phyloP scores from a whole-genome alignment of 2,797 vertebrate genomes.

The Scolopax rusticola region DNA sequence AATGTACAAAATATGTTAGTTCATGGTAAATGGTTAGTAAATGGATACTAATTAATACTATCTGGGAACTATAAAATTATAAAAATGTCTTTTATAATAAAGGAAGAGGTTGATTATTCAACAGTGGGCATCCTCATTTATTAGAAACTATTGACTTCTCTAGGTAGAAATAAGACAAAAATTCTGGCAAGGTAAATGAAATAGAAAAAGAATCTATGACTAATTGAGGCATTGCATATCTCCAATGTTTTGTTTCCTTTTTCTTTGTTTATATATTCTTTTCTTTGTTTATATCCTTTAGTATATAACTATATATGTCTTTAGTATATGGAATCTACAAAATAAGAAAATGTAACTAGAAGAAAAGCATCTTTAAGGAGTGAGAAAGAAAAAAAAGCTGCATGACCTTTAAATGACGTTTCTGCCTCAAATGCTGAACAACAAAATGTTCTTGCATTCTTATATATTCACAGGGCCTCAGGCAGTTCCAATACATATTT shows the following conservation, averaged over 20 bases:
- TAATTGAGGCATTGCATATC: background rate
- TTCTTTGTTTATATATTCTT: background rate
- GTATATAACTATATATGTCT: background rate
- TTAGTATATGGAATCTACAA: background rate
- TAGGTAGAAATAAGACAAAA: background rate
- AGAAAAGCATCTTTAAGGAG: background rate
- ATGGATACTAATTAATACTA: background rate
- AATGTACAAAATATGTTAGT: background rate
- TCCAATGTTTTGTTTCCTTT: background rate
- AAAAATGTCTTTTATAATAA: rapidly evolving
- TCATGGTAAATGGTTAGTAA: background rate
- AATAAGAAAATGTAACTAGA: slow-evolving; percentile 6
- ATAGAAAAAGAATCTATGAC: background rate
- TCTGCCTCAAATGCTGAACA: slow-evolving; percentile 27
- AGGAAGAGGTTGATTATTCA: background rate
- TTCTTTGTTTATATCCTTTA: background rate
- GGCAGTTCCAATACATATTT: slow-evolving; percentile 52
- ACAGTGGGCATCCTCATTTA: background rate
- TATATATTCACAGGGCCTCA: slow-evolving; percentile 40
- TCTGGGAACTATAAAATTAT: background rate
- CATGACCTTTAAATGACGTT: slow-evolving; percentile 66
- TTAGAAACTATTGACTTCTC: background rate
- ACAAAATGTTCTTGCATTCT: slow-evolving; percentile 33
- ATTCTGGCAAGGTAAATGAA: background rate
- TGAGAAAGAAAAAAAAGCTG: background rate